Evolutionary conservation across 2,888 invertebrate genomes (phyloP).

Genomic region (Myathropa florea): DNA sequence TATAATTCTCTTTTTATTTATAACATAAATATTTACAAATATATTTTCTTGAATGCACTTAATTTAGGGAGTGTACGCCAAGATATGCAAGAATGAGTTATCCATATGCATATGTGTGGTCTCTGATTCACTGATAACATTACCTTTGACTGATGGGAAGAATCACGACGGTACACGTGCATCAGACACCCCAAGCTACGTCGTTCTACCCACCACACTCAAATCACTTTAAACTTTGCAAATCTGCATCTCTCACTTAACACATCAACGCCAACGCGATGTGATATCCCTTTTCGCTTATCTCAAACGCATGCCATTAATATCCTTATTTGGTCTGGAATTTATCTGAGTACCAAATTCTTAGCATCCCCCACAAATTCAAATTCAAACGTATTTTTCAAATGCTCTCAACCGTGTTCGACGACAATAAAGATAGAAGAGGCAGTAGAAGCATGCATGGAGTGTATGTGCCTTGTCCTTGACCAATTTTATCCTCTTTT

Average conservation of each 20-base stretch:
- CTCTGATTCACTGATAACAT: background rate
- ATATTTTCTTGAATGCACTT: no score
- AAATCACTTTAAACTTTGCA: constrained; percentile 58
- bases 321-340: constrained; percentile 62
- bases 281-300: constrained; percentile 55
- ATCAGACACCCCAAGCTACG: background rate
- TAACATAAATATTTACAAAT: no score
- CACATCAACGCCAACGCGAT: constrained; percentile 42
- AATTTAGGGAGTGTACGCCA: no score
- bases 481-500: constrained; percentile 64
- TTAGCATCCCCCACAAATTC: constrained; percentile 27
- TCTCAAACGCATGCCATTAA: constrained; percentile 70
- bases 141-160: background rate
- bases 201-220: background rate
- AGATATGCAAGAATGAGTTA: no score
- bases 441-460: constrained; percentile 2
- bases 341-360: constrained; percentile 31
- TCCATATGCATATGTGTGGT: background rate
- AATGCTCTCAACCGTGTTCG: constrained; percentile 66
- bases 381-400: constrained; percentile 66
- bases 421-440: constrained; percentile 54
- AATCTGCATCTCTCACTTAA: constrained; percentile 64
- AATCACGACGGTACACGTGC: background rate
- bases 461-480: constrained; percentile 48
- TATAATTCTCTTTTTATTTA: no score